Percentiles rank a stretch among this genome's conserved stretches.
Conservation (phyloP, 2,888 invertebrate genomes). For the Bombylius major region DNA sequence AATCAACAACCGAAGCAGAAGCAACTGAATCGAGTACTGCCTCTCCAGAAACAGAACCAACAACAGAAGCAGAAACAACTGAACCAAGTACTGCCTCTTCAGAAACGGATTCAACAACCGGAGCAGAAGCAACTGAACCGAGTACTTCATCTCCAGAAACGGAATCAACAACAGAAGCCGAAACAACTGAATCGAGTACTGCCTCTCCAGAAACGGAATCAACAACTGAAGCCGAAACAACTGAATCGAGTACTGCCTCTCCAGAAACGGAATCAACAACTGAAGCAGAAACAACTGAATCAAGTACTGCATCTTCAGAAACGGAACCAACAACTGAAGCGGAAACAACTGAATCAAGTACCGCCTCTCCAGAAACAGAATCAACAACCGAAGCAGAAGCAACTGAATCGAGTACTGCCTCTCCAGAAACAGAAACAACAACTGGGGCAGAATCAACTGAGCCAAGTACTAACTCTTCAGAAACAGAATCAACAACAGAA, state of each 20-base stretch:
- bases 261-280: not conserved
- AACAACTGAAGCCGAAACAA: not conserved
- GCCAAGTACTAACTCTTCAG: not conserved
- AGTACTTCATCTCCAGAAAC: too few relatives aligned
- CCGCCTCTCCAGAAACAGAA: not conserved
- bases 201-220: not conserved
- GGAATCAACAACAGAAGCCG: too few relatives aligned
- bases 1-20: too few relatives aligned
- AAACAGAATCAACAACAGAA: not conserved
- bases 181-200: too few relatives aligned
- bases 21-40: too few relatives aligned
- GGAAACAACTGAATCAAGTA: not conserved
- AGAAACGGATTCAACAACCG: too few relatives aligned
- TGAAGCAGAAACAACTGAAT: too few relatives aligned
- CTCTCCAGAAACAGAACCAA: too few relatives aligned
- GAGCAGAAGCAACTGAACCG: too few relatives aligned
- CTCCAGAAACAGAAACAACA: not conserved
- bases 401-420: not conserved
- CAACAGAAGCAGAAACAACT: too few relatives aligned
- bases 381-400: constrained; percentile 1
- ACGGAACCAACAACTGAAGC: too few relatives aligned
- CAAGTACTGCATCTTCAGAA: not conserved
- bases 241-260: not conserved
- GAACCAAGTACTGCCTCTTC: too few relatives aligned
- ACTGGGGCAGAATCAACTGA: not conserved